Evolutionary conservation across 1,140 invertebrate species (phyloP).

Genomic region (Drosophila tsacasi): DNA sequence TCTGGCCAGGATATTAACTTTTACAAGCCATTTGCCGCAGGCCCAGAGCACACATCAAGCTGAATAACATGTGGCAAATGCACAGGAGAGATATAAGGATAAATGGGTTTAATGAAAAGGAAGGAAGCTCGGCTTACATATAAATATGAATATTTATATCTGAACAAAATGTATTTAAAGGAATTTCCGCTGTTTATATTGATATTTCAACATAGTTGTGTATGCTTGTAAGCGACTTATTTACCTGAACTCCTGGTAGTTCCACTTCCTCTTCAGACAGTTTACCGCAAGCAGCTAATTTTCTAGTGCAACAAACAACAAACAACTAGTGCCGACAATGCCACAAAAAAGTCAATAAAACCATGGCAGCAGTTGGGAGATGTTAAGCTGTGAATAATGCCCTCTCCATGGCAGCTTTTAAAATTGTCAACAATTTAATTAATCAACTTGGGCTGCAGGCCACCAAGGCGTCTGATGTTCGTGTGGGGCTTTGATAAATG

Average conservation of each 20-base stretch:
- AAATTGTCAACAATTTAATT: slow-evolving; percentile 83
- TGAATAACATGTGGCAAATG: slow-evolving; percentile 20
- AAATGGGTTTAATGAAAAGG: slow-evolving; percentile 6
- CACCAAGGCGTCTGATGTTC: background rate
- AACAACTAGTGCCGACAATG: slow-evolving; percentile 36
- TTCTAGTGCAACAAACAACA: slow-evolving; percentile 61
- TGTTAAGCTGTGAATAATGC: slow-evolving; percentile 78
- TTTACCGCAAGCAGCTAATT: slow-evolving; percentile 58
- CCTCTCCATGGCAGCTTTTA: slow-evolving; percentile 62
- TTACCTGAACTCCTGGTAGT: background rate
- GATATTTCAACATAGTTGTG: background rate
- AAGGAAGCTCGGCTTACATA: background rate
- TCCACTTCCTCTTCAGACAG: background rate
- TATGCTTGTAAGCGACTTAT: background rate
- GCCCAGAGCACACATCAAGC: slow-evolving; percentile 33
- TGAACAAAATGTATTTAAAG: too few relatives aligned
- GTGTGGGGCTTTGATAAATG: slow-evolving; percentile 29
- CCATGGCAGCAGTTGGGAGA: slow-evolving; percentile 37
- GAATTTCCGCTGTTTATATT: too few relatives aligned
- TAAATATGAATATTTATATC: background rate
- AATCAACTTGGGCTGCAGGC: slow-evolving; percentile 61
- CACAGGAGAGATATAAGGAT: slow-evolving; percentile 4
- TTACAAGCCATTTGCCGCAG: slow-evolving; percentile 49
- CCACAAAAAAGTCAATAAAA: slow-evolving; percentile 58
- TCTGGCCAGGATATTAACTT: slow-evolving; percentile 40